These are phyloP conservation scores for Cryptosula pallasiana DNA, from an alignment of 2,888 invertebrate species.

Conservation along the genomic window DNA sequence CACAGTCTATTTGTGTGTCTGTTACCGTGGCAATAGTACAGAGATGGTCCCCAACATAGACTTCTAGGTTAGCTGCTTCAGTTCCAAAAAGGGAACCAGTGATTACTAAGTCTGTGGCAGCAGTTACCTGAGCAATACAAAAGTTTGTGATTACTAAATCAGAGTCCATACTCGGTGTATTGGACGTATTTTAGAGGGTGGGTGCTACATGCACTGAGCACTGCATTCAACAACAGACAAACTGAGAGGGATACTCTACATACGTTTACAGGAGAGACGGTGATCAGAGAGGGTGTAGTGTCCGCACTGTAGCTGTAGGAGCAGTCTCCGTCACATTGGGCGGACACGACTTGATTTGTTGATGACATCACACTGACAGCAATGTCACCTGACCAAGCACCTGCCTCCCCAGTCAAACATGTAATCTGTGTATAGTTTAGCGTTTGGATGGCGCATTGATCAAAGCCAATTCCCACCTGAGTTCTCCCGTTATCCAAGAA, in stretches of 20 bases:
- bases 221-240: too few species aligned
- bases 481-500: not conserved
- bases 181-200: too few species aligned
- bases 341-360: not conserved
- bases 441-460: not conserved
- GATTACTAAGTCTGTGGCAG: not conserved
- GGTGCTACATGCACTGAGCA: too few species aligned
- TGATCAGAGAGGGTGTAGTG: not conserved
- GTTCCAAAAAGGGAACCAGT: not conserved
- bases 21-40: not conserved
- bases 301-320: not conserved
- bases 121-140: not conserved
- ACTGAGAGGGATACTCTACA: not conserved
- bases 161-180: too few species aligned
- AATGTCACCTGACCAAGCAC: slow-evolving; percentile 11
- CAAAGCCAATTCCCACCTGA: not conserved
- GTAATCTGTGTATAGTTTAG: not conserved
- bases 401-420: slow-evolving; percentile 9
- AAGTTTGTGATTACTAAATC: too few species aligned
- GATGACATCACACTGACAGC: not conserved
- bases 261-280: not conserved
- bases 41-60: not conserved
- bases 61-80: not conserved
- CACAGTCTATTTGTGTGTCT: not conserved
- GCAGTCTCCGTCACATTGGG: not conserved